A percentile compares a stretch with the other conserved stretches of the same genome.
Conservation (phyloP, 1,140 invertebrate genomes). For the Microplitis demolitor region DNA sequence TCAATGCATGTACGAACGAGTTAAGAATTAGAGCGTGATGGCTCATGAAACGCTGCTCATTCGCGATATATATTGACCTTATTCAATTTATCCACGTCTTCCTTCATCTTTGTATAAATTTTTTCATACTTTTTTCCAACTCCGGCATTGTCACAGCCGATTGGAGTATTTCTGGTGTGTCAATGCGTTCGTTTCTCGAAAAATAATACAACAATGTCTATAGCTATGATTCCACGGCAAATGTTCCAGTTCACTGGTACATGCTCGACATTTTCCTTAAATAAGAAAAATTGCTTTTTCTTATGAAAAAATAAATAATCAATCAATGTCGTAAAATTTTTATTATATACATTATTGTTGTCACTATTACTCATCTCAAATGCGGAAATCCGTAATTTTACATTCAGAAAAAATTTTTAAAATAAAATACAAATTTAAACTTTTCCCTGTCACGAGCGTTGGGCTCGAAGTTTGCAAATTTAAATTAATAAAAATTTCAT, state of each 20-base stretch:
- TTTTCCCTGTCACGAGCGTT: no score
- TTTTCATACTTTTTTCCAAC: background rate
- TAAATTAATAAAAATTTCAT: no score
- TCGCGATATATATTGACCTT: constrained; percentile 12
- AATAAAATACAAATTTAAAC: no score
- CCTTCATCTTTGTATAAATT: background rate
- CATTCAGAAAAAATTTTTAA: no score
- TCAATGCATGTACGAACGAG: constrained; percentile 18
- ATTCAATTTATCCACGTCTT: constrained; percentile 17
- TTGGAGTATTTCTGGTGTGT: background rate
- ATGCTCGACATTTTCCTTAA: no score
- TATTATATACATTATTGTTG: background rate
- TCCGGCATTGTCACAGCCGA: background rate
- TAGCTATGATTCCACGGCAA: background rate
- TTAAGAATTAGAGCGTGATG: constrained; percentile 30
- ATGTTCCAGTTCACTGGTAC: background rate
- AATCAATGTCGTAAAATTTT: background rate
- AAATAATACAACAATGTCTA: background rate
- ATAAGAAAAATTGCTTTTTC: background rate
- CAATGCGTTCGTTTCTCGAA: background rate
- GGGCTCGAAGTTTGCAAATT: no score
- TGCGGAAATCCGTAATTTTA: no score
- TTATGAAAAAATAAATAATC: background rate
- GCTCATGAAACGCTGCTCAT: constrained; percentile 5
- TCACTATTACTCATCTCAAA: no score